Evolutionary conservation across 2,888 invertebrate genomes (phyloP).

Genomic region (Metopia argyrocephala): DNA sequence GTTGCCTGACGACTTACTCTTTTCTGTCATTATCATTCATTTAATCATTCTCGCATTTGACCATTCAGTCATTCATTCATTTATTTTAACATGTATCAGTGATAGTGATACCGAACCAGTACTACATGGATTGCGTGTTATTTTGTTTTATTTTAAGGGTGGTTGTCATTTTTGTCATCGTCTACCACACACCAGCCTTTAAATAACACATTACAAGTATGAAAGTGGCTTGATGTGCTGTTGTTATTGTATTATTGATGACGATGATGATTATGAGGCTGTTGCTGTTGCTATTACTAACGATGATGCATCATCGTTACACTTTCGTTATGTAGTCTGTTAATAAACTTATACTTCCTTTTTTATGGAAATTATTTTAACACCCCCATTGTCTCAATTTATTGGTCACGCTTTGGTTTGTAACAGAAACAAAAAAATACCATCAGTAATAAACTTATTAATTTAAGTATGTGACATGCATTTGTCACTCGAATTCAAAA

Average conservation of each 20-base stretch:
- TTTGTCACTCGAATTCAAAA: neutral
- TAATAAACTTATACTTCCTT: slow-evolving; percentile 51
- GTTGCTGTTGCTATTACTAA: slow-evolving; percentile 14
- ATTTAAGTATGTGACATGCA: neutral
- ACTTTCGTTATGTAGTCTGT: slow-evolving; percentile 19
- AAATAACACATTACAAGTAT: slow-evolving; percentile 37
- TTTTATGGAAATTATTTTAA: slow-evolving; percentile 43
- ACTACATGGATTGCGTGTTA: slow-evolving; percentile 47
- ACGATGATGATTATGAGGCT: neutral
- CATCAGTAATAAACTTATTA: neutral
- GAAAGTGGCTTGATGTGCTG: slow-evolving; percentile 56
- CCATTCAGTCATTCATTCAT: neutral
- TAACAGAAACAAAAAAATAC: neutral
- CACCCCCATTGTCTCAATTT: slow-evolving; percentile 27
- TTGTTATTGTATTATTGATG: neutral
- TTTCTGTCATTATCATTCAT: slow-evolving; percentile 60
- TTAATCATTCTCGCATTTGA: neutral
- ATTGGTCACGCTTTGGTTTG: slow-evolving; percentile 38
- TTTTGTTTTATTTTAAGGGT: slow-evolving; percentile 43
- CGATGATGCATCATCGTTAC: slow-evolving; percentile 36
- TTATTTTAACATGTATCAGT: neutral
- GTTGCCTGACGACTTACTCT: neutral
- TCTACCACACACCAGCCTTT: slow-evolving; percentile 8
- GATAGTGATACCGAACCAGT: slow-evolving; percentile 24
- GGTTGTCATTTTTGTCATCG: slow-evolving; percentile 28